Base-by-base conservation (phyloP, 2,888 invertebrate genomes). In the Conops quadrifasciatus region DNA sequence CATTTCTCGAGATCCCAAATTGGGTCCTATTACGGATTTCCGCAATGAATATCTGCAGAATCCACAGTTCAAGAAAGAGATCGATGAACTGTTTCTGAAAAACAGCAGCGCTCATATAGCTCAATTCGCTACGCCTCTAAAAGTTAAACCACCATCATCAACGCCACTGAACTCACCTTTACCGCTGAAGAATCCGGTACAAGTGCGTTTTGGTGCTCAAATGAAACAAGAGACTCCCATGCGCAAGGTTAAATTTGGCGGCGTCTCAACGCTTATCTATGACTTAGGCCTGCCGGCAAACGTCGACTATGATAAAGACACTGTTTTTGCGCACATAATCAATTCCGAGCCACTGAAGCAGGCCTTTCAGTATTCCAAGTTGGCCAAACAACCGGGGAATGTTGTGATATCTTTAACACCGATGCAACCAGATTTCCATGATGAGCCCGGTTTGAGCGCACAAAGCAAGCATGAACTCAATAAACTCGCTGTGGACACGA, bases 11-110 rank as follows among this genome's bases (percentile, higher is more conserved):
- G 90, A 90, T 80, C 88, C 89, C 0, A 88, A 88, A 72, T 79
- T 90, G 45, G 88, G 88, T 58, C 89, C 90, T 0, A 89, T 90
- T 21, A 87, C 88, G 66, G 86, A 88, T 19, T 89, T 90, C 78
- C 87, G 89, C 43, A 88, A 88, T n/a, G 89, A 90, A 74, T 90
- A 88, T 77, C 85, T 88, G 58, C 85, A 80, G 36, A 89, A 89
- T 79, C 87, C 88, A 43, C 87, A 88, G 75, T 89, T 89, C 65
- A 87, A 86, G 75, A 87, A 88, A 1, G 89, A 89, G 80, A 87
- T 88, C 0, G 87, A 87, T 73, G 87, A 87, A 69, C 88, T 89
- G 74, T 77, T 79, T n/a, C 73, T 77, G 0, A 72, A 63, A 70
- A 58, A 58, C 62, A 70, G 24, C 16, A 62, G 36, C 59, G 75